Percentiles rank a stretch among this genome's conserved stretches.
Conservation (phyloP, 1,140 invertebrate genomes). For the Andrena cerasifolii region DNA sequence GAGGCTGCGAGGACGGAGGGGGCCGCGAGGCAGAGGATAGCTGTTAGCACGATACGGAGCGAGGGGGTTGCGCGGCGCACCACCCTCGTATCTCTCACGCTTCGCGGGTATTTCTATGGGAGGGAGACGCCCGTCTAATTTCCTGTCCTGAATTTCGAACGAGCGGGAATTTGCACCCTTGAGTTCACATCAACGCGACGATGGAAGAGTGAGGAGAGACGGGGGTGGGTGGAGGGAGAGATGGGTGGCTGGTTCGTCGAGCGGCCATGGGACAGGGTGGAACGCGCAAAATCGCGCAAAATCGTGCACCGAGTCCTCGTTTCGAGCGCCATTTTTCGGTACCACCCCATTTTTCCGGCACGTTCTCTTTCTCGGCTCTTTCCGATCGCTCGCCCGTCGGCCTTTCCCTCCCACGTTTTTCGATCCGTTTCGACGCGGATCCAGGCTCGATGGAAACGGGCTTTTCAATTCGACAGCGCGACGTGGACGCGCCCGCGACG, state of each 20-base stretch:
- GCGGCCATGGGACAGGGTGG: constrained; percentile 57
- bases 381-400: neutral
- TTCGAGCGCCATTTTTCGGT: constrained; percentile 64
- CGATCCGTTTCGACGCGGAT: neutral
- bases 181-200: constrained; percentile 76
- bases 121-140: constrained; percentile 81
- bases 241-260: constrained; percentile 22
- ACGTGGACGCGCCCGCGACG: neutral
- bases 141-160: constrained; percentile 82
- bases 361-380: constrained; percentile 35
- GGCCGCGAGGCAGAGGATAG: neutral
- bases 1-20: constrained; percentile 2
- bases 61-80: constrained; percentile 25
- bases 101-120: constrained; percentile 80
- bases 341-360: constrained; percentile 39
- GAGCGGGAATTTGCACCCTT: constrained; percentile 80
- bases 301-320: constrained; percentile 29
- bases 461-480: constrained; percentile 38
- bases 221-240: neutral
- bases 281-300: constrained; percentile 62
- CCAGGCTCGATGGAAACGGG: constrained; percentile 7
- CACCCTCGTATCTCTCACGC: constrained; percentile 79
- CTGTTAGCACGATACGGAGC: constrained; percentile 61
- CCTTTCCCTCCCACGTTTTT: neutral
- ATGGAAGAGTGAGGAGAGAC: constrained; percentile 41